Conservation (phyloP, 2,888 invertebrate genomes). For the Mythimna loreyi region DNA sequence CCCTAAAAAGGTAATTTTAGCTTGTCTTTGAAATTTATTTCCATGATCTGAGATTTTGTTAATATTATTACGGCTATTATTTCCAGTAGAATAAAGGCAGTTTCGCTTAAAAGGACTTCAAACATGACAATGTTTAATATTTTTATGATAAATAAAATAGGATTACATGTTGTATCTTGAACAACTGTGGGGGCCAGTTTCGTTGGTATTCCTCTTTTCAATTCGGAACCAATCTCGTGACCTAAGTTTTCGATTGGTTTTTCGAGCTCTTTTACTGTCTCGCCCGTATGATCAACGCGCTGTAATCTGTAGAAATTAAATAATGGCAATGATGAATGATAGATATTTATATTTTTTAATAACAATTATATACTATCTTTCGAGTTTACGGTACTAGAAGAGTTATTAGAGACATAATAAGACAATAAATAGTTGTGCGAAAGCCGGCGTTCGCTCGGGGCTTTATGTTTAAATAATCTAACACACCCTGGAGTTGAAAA, state of each 20-base stretch:
- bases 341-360: not conserved
- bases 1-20: no score
- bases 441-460: no score
- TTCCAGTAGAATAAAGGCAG: not conserved
- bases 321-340: not conserved
- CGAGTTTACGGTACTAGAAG: no score
- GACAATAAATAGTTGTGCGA: no score
- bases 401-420: no score
- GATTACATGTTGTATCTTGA: conserved; percentile 69
- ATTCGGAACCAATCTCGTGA: conserved; percentile 71
- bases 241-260: conserved; percentile 62
- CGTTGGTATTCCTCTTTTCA: conserved; percentile 71
- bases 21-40: no score
- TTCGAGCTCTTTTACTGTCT: not conserved
- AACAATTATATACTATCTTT: no score
- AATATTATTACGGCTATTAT: not conserved
- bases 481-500: no score
- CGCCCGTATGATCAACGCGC: not conserved
- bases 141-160: not conserved
- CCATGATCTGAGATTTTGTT: no score
- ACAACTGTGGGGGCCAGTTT: conserved; percentile 71
- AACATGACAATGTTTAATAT: not conserved
- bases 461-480: no score
- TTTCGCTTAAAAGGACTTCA: not conserved
- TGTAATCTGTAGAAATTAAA: conserved; percentile 18